Percentiles rank a stretch among this genome's conserved stretches.
Evolutionary conservation across 2,888 invertebrate genomes (phyloP).

Genomic region (Tridacna gigas): DNA sequence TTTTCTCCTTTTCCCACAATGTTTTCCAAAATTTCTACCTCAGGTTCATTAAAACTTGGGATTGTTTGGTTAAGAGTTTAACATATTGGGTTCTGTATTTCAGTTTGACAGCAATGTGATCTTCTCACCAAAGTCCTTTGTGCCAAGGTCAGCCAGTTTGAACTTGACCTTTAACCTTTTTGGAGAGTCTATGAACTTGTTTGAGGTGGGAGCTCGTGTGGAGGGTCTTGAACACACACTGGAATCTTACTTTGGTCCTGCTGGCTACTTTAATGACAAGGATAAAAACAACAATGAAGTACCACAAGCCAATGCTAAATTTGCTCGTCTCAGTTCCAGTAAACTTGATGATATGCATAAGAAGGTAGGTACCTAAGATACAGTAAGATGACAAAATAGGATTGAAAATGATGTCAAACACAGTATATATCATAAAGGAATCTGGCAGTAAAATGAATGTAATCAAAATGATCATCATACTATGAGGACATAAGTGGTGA

Average conservation of each 20-base stretch:
- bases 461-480: no score
- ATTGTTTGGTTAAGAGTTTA: no score
- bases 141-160: conserved; percentile 83
- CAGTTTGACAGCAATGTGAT: conserved; percentile 82
- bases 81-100: background rate
- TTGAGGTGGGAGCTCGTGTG: conserved; percentile 92
- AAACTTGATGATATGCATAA: conserved; percentile 70
- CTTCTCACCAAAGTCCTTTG: conserved; percentile 82
- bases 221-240: conserved; percentile 95
- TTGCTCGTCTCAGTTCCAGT: conserved; percentile 55
- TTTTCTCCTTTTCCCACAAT: no score
- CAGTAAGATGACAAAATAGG: no score
- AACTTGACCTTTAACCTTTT: conserved; percentile 85
- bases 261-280: conserved; percentile 84
- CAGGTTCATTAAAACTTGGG: no score
- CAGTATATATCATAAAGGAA: no score
- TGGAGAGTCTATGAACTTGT: conserved; percentile 94
- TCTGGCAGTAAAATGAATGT: no score
- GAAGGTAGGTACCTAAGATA: conserved; percentile 63
- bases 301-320: conserved; percentile 81
- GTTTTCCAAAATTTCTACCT: no score
- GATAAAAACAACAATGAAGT: conserved; percentile 44
- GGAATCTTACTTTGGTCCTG: conserved; percentile 92
- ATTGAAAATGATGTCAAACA: no score
- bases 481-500: no score